These are phyloP conservation scores for Mnemiopsis leidyi DNA, from an alignment of 37 sponge, comb jelly and placozoan genomes.

Conservation along the genomic window DNA sequence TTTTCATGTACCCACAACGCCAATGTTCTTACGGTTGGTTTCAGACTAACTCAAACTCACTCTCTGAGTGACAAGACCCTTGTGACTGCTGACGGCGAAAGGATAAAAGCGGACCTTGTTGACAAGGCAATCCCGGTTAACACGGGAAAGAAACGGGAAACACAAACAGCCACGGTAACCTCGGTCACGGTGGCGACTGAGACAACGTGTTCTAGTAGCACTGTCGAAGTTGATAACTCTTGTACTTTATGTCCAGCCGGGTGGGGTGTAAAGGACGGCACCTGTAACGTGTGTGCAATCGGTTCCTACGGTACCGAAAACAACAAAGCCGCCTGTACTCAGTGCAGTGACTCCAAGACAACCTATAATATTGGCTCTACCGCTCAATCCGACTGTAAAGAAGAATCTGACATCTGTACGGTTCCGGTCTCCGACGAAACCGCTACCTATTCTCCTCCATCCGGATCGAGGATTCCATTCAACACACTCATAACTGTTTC, in stretches of 20 bases:
- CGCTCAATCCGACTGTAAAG: neutral
- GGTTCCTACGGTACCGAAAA: neutral
- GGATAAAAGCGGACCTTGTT: neutral
- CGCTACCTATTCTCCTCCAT: neutral
- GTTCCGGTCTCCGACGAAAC: neutral
- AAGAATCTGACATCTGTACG: neutral
- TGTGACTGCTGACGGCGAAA: neutral
- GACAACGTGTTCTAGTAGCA: neutral
- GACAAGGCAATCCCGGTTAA: neutral
- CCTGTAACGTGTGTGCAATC: neutral
- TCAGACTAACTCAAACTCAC: neutral
- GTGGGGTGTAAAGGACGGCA: neutral
- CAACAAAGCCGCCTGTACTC: neutral
- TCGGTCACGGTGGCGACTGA: neutral
- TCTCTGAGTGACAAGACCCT: neutral
- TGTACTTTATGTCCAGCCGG: constrained; percentile 1
- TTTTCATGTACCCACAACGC: neutral
- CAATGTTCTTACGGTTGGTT: neutral
- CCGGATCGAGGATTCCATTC: neutral
- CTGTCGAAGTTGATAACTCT: neutral
- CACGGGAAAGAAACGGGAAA: neutral
- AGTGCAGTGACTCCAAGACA: neutral
- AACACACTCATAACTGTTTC: neutral
- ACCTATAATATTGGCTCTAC: constrained; percentile 9
- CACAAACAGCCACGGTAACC: no score